Percentiles rank a stretch among this genome's conserved stretches.
Evolutionary conservation across 2,797 vertebrate species (phyloP).

Genomic region (Parambassis ranga): DNA sequence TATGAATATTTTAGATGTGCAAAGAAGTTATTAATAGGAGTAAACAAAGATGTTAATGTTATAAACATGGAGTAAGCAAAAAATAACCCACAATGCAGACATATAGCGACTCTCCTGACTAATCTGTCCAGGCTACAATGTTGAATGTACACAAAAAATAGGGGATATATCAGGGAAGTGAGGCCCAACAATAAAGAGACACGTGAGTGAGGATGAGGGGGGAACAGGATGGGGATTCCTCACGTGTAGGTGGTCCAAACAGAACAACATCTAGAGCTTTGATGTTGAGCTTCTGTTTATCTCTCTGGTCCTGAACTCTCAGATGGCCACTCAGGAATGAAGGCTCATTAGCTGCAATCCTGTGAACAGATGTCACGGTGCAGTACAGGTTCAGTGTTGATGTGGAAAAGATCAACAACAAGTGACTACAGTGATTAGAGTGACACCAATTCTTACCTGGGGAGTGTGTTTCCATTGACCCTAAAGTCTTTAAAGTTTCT

Average conservation of each 20-base stretch:
- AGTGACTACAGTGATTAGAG: background rate
- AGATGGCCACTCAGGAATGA: conserved; percentile 92
- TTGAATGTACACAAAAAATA: too few species aligned
- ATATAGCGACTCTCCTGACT: too few species aligned
- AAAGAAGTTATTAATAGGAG: too few species aligned
- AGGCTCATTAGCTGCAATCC: conserved; percentile 96
- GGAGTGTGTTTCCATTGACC: conserved; percentile 94
- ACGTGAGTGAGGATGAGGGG: too few species aligned
- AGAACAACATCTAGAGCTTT: conserved; percentile 97
- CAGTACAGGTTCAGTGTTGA: background rate
- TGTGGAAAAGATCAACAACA: background rate
- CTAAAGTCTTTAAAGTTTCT: conserved; percentile 93
- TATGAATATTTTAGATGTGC: too few species aligned
- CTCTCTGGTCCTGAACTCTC: conserved; percentile 94
- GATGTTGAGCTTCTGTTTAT: conserved; percentile 97
- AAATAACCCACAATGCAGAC: too few species aligned
- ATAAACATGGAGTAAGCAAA: background rate
- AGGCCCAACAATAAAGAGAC: background rate
- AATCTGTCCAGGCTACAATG: too few species aligned
- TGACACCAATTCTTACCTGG: conserved; percentile 88
- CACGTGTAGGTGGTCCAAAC: conserved; percentile 95
- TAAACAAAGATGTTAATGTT: too few species aligned
- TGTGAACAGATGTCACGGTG: conserved; percentile 56
- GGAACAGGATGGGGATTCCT: conserved; percentile 42
- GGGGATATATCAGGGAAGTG: too few species aligned